phyloP scores from a whole-genome alignment of 2,113 vertebrate genomes.

The Capreolus pygargus region DNA sequence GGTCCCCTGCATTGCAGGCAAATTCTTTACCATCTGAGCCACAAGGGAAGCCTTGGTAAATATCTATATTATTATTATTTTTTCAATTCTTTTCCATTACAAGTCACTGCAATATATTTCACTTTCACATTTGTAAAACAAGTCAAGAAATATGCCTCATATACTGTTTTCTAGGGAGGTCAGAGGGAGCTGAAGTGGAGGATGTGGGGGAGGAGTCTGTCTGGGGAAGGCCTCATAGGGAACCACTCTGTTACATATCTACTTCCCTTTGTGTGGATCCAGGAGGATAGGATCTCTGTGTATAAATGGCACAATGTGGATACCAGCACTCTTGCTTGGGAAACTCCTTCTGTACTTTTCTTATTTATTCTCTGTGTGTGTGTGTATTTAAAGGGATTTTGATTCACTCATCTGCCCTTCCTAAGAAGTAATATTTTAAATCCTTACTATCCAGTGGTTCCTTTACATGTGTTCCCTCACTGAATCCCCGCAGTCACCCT shows the following conservation, averaged over 20 bases:
- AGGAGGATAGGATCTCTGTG: background rate
- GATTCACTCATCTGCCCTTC: background rate
- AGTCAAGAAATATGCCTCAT: background rate
- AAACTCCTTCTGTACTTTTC: background rate
- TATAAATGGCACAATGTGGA: background rate
- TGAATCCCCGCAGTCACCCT: background rate
- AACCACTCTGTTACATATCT: background rate
- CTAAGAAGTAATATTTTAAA: background rate
- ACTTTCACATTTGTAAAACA: background rate
- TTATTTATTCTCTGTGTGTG: background rate
- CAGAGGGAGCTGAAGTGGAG: background rate
- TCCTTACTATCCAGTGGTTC: background rate
- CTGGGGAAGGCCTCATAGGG: background rate
- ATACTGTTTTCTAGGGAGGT: background rate
- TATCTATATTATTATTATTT: background rate
- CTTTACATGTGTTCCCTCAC: background rate
- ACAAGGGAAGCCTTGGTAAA: background rate
- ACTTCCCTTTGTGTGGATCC: background rate
- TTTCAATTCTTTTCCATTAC: background rate
- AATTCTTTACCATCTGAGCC: background rate
- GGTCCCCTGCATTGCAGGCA: background rate
- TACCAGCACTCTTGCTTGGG: background rate
- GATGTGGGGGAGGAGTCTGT: background rate
- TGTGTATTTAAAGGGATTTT: background rate
- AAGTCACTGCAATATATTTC: background rate